Percentiles rank a stretch among this genome's conserved stretches.
These are phyloP conservation scores for Trilocha varians DNA, from an alignment of 2,888 invertebrate species.

Conservation along the genomic window DNA sequence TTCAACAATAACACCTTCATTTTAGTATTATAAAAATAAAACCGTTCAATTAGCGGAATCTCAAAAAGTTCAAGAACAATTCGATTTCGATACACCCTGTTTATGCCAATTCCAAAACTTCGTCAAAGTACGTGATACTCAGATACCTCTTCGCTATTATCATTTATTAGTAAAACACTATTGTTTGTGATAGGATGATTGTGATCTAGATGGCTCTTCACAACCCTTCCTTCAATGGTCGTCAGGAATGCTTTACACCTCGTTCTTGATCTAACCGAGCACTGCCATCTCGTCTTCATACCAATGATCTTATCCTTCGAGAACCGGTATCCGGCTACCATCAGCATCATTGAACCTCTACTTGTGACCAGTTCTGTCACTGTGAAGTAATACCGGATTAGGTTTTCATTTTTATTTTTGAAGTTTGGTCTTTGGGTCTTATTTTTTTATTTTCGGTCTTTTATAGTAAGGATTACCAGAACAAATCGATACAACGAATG, in stretches of 20 bases:
- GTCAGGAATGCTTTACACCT: conserved; percentile 28
- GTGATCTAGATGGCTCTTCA: conserved; percentile 16
- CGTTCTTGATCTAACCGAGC: conserved; percentile 18
- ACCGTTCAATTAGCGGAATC: no score
- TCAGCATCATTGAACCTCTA: conserved; percentile 22
- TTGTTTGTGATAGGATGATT: conserved; percentile 13
- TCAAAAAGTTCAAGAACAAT: no score
- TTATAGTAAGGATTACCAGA: no score
- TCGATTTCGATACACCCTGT: no score
- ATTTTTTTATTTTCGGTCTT: no score
- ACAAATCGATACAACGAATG: no score
- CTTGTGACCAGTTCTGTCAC: conserved; percentile 16
- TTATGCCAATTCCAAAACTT: background rate
- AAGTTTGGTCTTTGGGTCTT: no score
- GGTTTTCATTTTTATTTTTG: background rate
- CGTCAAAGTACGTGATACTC: background rate
- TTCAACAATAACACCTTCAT: no score
- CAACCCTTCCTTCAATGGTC: conserved; percentile 14
- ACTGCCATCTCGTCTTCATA: conserved; percentile 24
- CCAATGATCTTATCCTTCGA: conserved; percentile 20
- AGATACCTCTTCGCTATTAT: background rate
- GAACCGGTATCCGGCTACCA: conserved; percentile 21
- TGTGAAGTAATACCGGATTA: conserved; percentile 12
- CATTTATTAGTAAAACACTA: background rate
- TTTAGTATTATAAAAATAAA: no score